Evolutionary conservation across 1,140 invertebrate species (phyloP), one percentile per base, ranked within the genome.

Genomic region (Heliconius congener): DNA sequence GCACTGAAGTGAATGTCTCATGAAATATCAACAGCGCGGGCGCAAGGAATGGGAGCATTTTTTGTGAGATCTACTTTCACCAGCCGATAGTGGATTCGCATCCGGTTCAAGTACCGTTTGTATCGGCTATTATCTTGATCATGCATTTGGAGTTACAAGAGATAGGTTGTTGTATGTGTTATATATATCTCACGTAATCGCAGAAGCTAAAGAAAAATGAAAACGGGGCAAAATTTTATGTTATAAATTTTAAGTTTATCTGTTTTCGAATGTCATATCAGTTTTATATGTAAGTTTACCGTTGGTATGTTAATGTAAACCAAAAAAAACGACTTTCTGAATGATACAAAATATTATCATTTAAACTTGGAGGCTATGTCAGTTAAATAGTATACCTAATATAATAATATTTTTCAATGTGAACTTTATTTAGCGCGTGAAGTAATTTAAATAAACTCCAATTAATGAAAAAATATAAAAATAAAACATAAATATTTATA

Each of bases 31-130:
- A 89, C 85, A 83, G 87, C 77, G 75, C 79, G 76, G 72, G 76
- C 84, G 86, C 83, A 87, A 89, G 91, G 91, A 94, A 94, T 94
- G 91, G 90, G 93, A 94, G 87, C 93, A 93, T 94, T 94, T 94
- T 94, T 94, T 94, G 91, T 94, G 90, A 90, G 88, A 88, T 88
- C 91, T 92, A 94, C 93, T 94, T 94, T 94, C 93, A 94, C 93
- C 93, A 76, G 79, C 86, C 90, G 87, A 91, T 91, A 91, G 88
- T 90, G 86, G 90, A 88, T 86, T 91, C 87, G 88, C 86, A 91
- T 93, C 93, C 93, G 93, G 92, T 89, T 94, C 84, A 82, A 83
- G 85, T 92, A 90, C 89, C 88, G 89, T 89, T 90, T 82, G 87
- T 91, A 90, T 92, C 84, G 84, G 80, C 85, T 86, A 86, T 88